Base-by-base conservation (phyloP, 2,797 vertebrate genomes). In the Hylomyscus alleni region DNA sequence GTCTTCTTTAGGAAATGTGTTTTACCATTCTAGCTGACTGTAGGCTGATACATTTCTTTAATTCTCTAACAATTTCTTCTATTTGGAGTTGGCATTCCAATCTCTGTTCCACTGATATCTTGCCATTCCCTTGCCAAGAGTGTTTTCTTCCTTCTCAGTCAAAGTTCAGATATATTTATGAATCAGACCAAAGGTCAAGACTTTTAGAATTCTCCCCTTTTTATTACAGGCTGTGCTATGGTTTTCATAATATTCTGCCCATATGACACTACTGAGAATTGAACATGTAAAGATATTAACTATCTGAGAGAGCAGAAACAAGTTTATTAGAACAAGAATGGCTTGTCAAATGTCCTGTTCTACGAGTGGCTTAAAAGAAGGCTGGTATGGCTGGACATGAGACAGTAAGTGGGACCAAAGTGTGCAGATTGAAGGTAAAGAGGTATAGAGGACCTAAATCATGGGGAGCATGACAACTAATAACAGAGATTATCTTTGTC, bases 271-370 rank as follows among this genome's bases (percentile, higher is more conserved):
- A 13, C 0, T 62, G 19, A 95, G 50, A 92, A 22, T 31, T 65
- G 67, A 69, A 93, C 81, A 92, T 40, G 67, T 20, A 24, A 26
- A 78, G 54, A 22, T 90, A 83, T 93, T 84, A 78, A 72, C 50
- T 47, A 60, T 24, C 24, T 54, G 37, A 37, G 87, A 12, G 31
- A 52, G 37, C 24, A 65, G 9, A 77, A 65, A 78, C 26, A 29
- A 20, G 26, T 4, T 67, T 90, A 6, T 22, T 52, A 40, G 60
- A 7, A 56, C 14, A 81, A 89, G 52, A 84, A 72, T 22, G 15
- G 9, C 50, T 56, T 78, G 20, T 82, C 65, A 82, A 93, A 85
- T 50, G 40, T 72, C n/a, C n/a, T 78, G 20, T 52, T 81, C 60
- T 37, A 40, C 22, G 15, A 92, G 15, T 81, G 11, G 75, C 22